Base-by-base conservation (phyloP, 2,113 vertebrate genomes). In the Sylvilagus bachmani region DNA sequence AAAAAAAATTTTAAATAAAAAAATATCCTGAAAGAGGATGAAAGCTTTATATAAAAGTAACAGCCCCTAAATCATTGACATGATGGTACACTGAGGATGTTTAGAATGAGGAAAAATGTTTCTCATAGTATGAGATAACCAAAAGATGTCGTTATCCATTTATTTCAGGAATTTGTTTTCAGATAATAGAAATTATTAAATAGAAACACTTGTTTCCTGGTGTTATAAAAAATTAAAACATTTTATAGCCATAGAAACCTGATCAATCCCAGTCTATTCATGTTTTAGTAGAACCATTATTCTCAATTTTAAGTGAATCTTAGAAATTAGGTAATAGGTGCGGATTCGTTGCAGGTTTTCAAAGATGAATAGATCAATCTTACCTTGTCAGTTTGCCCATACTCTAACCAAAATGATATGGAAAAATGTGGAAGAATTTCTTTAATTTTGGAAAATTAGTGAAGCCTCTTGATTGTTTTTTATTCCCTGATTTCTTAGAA, bases 251-350 rank as follows among this genome's bases (percentile, higher is more conserved):
- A 55, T 9, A 70, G 29, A 58, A 80, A 12, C 22, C 62, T 53
- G 17, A 38, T 27, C 1, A 38, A 19, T 38, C 10, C 55, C 1
- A 44, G 25, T 73, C 61, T 86, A 49, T 74, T 87, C 51, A 16
- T 85, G 44, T 36, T 49, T 69, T 88, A 89, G 27, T 74, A 49
- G 38, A 82, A 51, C 38, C 27, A 38, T 92, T 90, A 29, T 77
- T 90, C n/a, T 74, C 24, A 74, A 51, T 84, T 96, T 89, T 95
- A 91, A 77, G 92, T 88, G 96, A 90, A 81, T 0, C 92, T 97
- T 17, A 74, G 71, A 91, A 90, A 84, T 83, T 4, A 89, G 33
- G 44, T 89, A 66, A 49, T 95, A 44, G 44, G 70, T 64, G 87
- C 90, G 31, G 90, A 88, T 58, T 93, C 12, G n/a, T 22, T 89